phyloP scores from a whole-genome alignment of 2,888 invertebrate genomes.

The Lasius fuliginosus region DNA sequence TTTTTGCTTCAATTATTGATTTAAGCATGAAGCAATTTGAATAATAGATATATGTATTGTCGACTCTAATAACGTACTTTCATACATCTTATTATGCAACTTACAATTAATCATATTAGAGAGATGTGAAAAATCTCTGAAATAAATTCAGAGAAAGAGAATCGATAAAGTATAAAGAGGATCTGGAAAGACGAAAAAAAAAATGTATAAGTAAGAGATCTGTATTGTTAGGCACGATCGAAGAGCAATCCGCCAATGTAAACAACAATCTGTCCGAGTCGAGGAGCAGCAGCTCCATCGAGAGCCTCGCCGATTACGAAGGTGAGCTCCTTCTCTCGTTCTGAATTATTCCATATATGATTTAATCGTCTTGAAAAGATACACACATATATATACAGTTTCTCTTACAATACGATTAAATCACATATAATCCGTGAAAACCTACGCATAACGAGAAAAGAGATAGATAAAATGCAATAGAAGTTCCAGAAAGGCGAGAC shows the following conservation, averaged over 20 bases:
- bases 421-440: background rate
- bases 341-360: background rate
- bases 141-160: background rate
- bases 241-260: slow-evolving; percentile 68
- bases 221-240: slow-evolving; percentile 50
- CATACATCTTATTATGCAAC: background rate
- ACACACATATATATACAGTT: background rate
- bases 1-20: background rate
- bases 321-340: slow-evolving; percentile 81
- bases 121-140: background rate
- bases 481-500: too few species aligned
- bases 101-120: background rate
- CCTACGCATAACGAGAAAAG: background rate
- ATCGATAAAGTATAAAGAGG: background rate
- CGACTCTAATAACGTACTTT: too few species aligned
- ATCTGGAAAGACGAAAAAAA: slow-evolving; percentile 1
- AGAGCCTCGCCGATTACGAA: slow-evolving; percentile 88
- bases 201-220: slow-evolving; percentile 28
- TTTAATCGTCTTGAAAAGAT: background rate
- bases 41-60: background rate
- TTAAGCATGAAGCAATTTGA: background rate
- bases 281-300: slow-evolving; percentile 86
- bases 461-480: background rate
- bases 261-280: slow-evolving; percentile 81
- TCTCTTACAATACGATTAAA: slow-evolving; percentile 2